Evolutionary conservation across 1,140 invertebrate species (phyloP).

Genomic region (Lepeophtheirus salmonis): DNA sequence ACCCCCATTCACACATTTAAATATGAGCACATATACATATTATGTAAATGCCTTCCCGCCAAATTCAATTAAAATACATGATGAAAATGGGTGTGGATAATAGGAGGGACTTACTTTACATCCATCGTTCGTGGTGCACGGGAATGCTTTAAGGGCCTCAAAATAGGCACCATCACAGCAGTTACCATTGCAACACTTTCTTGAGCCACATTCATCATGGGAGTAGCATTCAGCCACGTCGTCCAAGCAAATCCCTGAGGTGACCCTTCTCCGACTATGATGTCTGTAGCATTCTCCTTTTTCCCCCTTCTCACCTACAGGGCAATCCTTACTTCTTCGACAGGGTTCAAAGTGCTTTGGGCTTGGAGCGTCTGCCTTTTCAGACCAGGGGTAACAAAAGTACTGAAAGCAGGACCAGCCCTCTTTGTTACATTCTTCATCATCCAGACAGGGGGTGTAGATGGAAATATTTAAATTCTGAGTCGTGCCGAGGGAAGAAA

Average conservation of each 20-base stretch:
- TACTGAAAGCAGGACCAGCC: conserved; percentile 9
- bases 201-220: conserved; percentile 4
- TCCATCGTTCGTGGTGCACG: conserved; percentile 7
- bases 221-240: neutral
- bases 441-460: neutral
- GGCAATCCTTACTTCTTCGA: conserved; percentile 7
- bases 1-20: too few species aligned
- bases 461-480: neutral
- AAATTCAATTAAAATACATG: too few species aligned
- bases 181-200: conserved; percentile 14
- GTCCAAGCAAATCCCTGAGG: neutral
- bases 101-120: conserved; percentile 11
- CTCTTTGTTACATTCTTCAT: neutral
- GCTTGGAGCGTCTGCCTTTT: neutral
- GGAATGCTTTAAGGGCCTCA: neutral
- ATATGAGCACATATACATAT: too few species aligned
- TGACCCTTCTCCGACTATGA: neutral
- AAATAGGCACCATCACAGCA: conserved; percentile 14
- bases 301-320: neutral
- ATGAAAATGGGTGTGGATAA: too few species aligned
- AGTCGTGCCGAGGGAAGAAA: neutral
- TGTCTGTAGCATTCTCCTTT: conserved; percentile 7
- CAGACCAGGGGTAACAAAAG: conserved; percentile 8
- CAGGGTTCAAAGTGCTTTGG: neutral
- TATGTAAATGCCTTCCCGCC: too few species aligned